phyloP scores from a whole-genome alignment of 2,888 invertebrate genomes.

The Brachycybe producta region DNA sequence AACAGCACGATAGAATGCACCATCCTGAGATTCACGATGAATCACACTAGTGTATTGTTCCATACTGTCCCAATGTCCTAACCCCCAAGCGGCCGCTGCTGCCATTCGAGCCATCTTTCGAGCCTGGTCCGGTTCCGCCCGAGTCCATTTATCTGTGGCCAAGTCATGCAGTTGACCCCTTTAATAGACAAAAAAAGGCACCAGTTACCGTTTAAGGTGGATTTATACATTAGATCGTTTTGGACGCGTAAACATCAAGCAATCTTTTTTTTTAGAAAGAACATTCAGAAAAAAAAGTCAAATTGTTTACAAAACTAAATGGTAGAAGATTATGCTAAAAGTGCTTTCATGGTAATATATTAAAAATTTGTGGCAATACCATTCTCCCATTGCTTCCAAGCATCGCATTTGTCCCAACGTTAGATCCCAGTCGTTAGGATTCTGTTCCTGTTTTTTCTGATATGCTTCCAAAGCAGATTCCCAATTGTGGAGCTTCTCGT shows the following conservation, averaged over 20 bases:
- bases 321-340: too few species aligned
- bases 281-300: too few species aligned
- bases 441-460: slow-evolving; percentile 51
- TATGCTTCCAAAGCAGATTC: slow-evolving; percentile 86
- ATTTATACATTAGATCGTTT: slow-evolving; percentile 1
- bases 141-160: slow-evolving; percentile 64
- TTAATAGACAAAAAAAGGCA: slow-evolving; percentile 11
- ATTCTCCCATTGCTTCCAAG: slow-evolving; percentile 93
- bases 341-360: too few species aligned
- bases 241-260: not conserved
- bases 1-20: slow-evolving; percentile 89
- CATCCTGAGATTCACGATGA: slow-evolving; percentile 86
- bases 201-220: too few species aligned
- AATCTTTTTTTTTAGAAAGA: not conserved
- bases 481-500: slow-evolving; percentile 98
- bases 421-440: slow-evolving; percentile 56
- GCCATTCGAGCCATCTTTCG: slow-evolving; percentile 71
- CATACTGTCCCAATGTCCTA: slow-evolving; percentile 87
- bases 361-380: slow-evolving; percentile 40
- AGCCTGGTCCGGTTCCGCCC: slow-evolving; percentile 36
- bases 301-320: too few species aligned
- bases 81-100: slow-evolving; percentile 84
- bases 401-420: slow-evolving; percentile 86
- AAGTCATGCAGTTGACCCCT: slow-evolving; percentile 57
- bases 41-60: slow-evolving; percentile 76